phyloP scores from a whole-genome alignment of 2,888 invertebrate species.

The Heliconius cydno region DNA sequence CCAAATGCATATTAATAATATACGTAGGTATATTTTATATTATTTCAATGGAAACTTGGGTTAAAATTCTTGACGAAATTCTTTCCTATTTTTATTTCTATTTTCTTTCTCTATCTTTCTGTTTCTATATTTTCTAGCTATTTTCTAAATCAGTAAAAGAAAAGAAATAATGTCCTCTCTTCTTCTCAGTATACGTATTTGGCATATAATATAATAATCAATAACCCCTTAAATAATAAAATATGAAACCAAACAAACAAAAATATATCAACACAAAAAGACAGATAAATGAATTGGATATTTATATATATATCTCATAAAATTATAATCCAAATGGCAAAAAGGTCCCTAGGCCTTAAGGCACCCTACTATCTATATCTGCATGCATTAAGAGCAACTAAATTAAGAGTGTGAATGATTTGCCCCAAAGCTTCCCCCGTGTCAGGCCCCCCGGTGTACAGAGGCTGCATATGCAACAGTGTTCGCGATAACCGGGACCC shows the following conservation, averaged over 20 bases:
- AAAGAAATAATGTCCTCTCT: too few relatives aligned
- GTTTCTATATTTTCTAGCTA: too few relatives aligned
- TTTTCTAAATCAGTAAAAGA: too few relatives aligned
- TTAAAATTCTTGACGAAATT: background rate
- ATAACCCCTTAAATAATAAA: too few relatives aligned
- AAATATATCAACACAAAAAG: background rate
- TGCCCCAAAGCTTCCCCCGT: constrained; percentile 61
- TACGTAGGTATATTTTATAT: background rate
- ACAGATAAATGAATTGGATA: background rate
- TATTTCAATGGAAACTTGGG: background rate
- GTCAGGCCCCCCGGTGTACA: constrained; percentile 56
- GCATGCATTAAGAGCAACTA: constrained; percentile 82
- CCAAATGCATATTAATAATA: constrained; percentile 17
- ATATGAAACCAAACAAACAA: too few relatives aligned
- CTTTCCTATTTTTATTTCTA: background rate
- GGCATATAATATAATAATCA: too few relatives aligned
- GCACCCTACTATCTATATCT: constrained; percentile 69
- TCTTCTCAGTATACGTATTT: too few relatives aligned
- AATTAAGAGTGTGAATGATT: constrained; percentile 83
- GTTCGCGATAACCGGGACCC: constrained; percentile 69
- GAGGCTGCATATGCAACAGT: constrained; percentile 77
- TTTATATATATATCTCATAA: background rate
- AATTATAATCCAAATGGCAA: constrained; percentile 1
- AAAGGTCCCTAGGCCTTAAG: constrained; percentile 13
- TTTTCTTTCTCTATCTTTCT: too few relatives aligned